These are phyloP conservation scores for Ditylenchus dipsaci DNA, from an alignment of 1,140 invertebrate genomes.

Conservation along the genomic window DNA sequence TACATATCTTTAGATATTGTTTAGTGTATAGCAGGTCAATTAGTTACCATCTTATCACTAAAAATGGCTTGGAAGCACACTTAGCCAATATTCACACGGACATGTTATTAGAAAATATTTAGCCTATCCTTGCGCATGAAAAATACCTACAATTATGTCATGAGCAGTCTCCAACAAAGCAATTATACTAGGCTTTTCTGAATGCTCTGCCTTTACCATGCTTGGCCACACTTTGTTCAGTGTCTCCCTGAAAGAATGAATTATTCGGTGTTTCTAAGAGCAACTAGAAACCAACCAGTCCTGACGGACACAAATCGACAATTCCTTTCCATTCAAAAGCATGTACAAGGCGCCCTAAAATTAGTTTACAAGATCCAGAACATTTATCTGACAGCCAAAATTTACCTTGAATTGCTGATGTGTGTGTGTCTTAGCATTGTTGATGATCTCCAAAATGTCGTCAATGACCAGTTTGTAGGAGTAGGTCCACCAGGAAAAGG, in stretches of 20 bases:
- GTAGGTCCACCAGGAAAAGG: constrained; percentile 64
- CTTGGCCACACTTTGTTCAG: constrained; percentile 72
- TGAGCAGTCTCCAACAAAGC: constrained; percentile 68
- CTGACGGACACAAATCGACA: constrained; percentile 67
- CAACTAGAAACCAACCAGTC: constrained; percentile 65
- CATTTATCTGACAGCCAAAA: constrained; percentile 14
- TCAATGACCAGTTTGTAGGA: constrained; percentile 66
- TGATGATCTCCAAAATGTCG: constrained; percentile 65
- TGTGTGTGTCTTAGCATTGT: constrained; percentile 64
- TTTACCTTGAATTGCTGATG: constrained; percentile 71
- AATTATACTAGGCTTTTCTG: constrained; percentile 76
- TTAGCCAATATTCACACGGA: too few species aligned
- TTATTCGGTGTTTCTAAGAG: too few species aligned
- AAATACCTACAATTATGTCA: constrained; percentile 54
- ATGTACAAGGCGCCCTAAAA: constrained; percentile 72
- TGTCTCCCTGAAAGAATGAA: constrained; percentile 57
- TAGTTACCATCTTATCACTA: too few species aligned
- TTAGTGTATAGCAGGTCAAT: too few species aligned
- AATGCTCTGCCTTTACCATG: constrained; percentile 65
- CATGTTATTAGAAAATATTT: too few species aligned
- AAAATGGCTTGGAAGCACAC: too few species aligned
- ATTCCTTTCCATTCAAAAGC: constrained; percentile 67
- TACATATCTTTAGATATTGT: too few species aligned
- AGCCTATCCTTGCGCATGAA: too few species aligned
- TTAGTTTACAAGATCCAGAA: constrained; percentile 24